phyloP scores from a whole-genome alignment of 2,113 vertebrate species.

The Gadus chalcogrammus region DNA sequence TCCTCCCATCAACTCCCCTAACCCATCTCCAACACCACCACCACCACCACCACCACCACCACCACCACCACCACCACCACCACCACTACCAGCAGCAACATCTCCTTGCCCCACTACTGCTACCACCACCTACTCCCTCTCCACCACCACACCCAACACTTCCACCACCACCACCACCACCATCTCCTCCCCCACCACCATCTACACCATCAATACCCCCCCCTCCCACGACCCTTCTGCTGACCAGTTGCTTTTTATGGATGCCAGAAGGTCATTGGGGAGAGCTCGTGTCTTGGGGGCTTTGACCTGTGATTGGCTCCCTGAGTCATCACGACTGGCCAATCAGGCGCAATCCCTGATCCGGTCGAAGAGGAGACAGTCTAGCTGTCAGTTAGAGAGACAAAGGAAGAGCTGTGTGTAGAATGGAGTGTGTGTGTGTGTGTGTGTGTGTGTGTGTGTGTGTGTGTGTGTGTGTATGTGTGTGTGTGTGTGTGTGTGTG shows the following conservation, averaged over 20 bases:
- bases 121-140: slow-evolving; percentile 1
- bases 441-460: too few relatives aligned
- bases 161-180: background rate
- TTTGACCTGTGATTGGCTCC: slow-evolving; percentile 59
- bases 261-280: slow-evolving; percentile 60
- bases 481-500: slow-evolving; percentile 30
- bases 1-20: background rate
- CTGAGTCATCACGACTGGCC: slow-evolving; percentile 63
- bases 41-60: slow-evolving; percentile 18
- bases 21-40: slow-evolving; percentile 12
- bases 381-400: slow-evolving; percentile 14
- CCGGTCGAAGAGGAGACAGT: slow-evolving; percentile 40
- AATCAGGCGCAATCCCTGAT: slow-evolving; percentile 27
- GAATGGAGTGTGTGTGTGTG: too few relatives aligned
- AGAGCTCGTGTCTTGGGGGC: slow-evolving; percentile 25
- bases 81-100: background rate
- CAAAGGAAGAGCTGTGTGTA: slow-evolving; percentile 60
- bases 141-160: slow-evolving; percentile 29
- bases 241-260: slow-evolving; percentile 53
- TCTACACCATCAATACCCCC: background rate
- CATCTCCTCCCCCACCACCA: slow-evolving; percentile 29
- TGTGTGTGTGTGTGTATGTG: too few relatives aligned
- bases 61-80: slow-evolving; percentile 16
- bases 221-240: slow-evolving; percentile 49
- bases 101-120: slow-evolving; percentile 37